Evolutionary conservation across 2,888 invertebrate genomes (phyloP).

Genomic region (Meloe dianella): DNA sequence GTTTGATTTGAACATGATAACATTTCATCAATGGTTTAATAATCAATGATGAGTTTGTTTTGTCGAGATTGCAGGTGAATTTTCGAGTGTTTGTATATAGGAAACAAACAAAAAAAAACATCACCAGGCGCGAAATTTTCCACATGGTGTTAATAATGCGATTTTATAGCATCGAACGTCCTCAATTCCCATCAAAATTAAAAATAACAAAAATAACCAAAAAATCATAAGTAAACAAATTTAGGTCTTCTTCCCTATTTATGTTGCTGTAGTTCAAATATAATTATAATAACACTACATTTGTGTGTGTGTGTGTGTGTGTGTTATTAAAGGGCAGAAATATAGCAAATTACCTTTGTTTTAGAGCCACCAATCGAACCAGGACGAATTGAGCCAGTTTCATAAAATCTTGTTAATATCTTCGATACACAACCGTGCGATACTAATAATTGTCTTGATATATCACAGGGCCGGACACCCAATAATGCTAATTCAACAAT

Average conservation of each 20-base stretch:
- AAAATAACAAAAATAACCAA: neutral
- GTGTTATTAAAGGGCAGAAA: neutral
- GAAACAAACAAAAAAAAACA: neutral
- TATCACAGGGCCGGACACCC: constrained; percentile 96
- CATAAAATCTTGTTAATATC: constrained; percentile 94
- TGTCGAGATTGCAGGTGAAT: constrained; percentile 5
- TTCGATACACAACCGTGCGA: constrained; percentile 98
- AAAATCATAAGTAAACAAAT: neutral
- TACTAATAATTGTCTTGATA: constrained; percentile 91
- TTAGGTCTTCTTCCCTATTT: neutral
- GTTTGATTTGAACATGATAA: neutral
- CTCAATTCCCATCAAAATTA: neutral
- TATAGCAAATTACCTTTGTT: constrained; percentile 78
- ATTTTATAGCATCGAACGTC: neutral
- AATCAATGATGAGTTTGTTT: neutral
- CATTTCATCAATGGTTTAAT: neutral
- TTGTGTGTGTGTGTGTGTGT: too few species aligned
- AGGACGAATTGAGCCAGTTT: constrained; percentile 94
- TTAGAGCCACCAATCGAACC: constrained; percentile 95
- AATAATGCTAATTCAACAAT: constrained; percentile 94
- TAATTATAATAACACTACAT: neutral
- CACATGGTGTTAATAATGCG: neutral
- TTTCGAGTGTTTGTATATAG: neutral
- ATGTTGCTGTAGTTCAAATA: neutral
- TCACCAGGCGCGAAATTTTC: neutral